Conservation (phyloP, 2,113 vertebrate species). For the Mesoclemmys tuberculata region DNA sequence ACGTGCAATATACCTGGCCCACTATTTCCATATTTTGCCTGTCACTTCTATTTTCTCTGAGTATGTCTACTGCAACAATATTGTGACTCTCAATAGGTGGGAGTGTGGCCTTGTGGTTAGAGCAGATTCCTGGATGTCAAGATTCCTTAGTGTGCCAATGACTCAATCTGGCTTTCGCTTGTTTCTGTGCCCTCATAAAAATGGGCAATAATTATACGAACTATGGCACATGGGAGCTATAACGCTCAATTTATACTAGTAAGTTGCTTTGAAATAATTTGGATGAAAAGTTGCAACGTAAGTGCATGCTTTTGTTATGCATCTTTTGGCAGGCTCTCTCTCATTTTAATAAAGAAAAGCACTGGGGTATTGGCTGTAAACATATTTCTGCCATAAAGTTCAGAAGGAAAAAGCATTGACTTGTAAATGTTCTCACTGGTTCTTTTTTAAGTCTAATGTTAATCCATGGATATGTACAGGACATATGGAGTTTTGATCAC, state of each 20-base stretch:
- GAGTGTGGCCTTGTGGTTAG: background rate
- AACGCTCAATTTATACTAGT: background rate
- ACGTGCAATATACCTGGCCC: background rate
- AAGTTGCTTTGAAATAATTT: background rate
- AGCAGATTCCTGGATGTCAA: background rate
- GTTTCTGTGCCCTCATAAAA: background rate
- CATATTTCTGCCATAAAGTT: background rate
- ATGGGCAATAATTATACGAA: background rate
- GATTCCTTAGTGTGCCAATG: background rate
- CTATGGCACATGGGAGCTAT: background rate
- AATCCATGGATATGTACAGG: background rate
- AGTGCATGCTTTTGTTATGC: background rate
- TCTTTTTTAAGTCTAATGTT: background rate
- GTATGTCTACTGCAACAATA: background rate
- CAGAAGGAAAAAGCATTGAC: background rate
- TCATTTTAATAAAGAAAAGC: background rate
- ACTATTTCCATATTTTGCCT: background rate
- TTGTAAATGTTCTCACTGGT: background rate
- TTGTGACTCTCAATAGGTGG: rapidly evolving
- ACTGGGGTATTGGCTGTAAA: background rate
- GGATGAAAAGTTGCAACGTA: background rate
- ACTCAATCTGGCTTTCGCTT: background rate
- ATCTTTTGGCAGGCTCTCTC: background rate
- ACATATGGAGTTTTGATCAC: background rate
- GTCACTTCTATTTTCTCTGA: background rate